These are phyloP conservation scores for Chrysocyon brachyurus DNA, from an alignment of 2,797 vertebrate species.

Conservation along the genomic window DNA sequence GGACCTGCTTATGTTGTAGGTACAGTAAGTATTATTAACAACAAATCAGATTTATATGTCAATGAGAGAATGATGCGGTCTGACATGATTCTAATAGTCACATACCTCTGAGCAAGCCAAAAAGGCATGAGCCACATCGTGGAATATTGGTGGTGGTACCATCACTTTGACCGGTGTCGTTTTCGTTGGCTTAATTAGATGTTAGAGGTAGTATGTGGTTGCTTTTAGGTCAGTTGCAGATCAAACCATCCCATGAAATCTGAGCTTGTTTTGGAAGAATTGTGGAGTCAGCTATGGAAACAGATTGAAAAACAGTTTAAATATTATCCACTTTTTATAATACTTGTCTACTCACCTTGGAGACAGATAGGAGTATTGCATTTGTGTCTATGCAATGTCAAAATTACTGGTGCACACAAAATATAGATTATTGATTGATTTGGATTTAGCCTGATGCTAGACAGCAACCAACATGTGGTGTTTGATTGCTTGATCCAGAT, in stretches of 20 bases:
- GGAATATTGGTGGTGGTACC: neutral
- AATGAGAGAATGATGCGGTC: conserved; percentile 2
- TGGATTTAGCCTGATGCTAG: neutral
- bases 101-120: neutral
- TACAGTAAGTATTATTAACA: conserved; percentile 62
- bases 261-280: conserved; percentile 56
- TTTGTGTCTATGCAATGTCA: neutral
- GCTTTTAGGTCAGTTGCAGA: conserved; percentile 41
- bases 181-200: neutral
- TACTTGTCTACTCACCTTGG: neutral
- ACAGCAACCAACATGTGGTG: neutral
- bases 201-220: neutral
- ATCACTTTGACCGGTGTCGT: neutral
- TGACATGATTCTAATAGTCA: neutral
- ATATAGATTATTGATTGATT: neutral
- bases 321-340: neutral
- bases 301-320: neutral
- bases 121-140: neutral
- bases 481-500: conserved; percentile 35
- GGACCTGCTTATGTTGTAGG: conserved; percentile 2
- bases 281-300: neutral
- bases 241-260: neutral
- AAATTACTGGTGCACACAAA: neutral
- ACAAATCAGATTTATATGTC: conserved; percentile 59
- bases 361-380: neutral